phyloP scores from a whole-genome alignment of 2,797 vertebrate genomes.

The Lepilemur ruficaudatus region DNA sequence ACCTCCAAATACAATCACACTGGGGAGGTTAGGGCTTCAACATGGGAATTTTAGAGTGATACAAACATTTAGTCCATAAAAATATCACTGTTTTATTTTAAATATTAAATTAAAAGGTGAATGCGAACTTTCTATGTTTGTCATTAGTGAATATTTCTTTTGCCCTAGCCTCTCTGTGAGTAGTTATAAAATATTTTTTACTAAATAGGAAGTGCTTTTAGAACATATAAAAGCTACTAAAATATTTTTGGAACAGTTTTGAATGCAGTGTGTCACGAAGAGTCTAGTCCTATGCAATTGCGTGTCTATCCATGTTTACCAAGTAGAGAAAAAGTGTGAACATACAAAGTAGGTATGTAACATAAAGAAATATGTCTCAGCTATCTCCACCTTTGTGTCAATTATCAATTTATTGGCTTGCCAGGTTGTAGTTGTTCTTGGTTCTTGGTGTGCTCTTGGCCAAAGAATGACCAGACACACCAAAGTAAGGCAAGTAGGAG shows the following conservation, averaged over 20 bases:
- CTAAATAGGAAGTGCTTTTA: background rate
- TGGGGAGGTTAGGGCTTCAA: background rate
- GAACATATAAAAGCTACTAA: background rate
- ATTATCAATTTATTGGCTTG: background rate
- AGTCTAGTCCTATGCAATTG: background rate
- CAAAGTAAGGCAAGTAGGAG: too few species aligned
- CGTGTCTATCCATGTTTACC: background rate
- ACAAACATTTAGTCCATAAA: background rate
- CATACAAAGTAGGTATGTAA: background rate
- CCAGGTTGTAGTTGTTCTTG: too few species aligned
- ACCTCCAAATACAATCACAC: too few species aligned
- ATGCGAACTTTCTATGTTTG: background rate
- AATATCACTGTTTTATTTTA: background rate
- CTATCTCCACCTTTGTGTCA: background rate
- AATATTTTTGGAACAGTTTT: background rate
- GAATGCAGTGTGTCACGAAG: background rate
- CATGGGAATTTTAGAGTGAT: accelerated
- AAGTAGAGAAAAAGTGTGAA: background rate
- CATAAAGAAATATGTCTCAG: background rate
- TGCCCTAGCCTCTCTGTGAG: background rate
- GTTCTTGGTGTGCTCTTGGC: too few species aligned
- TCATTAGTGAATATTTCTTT: background rate
- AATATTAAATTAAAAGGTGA: background rate
- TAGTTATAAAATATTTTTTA: background rate
- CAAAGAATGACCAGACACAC: too few species aligned